Conservation (phyloP, 2,888 invertebrate species). For the Aspidapion aeneum region DNA sequence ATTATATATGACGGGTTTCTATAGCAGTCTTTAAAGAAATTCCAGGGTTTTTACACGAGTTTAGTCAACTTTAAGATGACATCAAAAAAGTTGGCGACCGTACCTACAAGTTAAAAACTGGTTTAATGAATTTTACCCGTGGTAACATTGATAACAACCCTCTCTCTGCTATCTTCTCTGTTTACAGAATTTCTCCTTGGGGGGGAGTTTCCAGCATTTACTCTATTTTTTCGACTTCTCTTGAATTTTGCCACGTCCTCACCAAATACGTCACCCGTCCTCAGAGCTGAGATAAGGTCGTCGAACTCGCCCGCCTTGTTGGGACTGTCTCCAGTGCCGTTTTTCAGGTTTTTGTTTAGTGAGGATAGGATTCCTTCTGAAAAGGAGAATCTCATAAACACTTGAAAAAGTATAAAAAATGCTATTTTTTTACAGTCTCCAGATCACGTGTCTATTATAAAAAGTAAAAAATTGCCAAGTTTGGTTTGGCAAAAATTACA, state of each 20-base stretch:
- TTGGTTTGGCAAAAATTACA: no score
- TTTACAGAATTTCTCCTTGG: conserved; percentile 60
- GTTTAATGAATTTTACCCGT: conserved; percentile 24
- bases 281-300: conserved; percentile 88
- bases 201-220: conserved; percentile 58
- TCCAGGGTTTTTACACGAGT: no score
- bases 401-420: no score
- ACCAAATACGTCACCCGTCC: conserved; percentile 94
- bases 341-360: conserved; percentile 66
- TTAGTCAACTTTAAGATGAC: no score
- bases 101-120: no score
- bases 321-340: conserved; percentile 58
- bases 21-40: no score
- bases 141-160: conserved; percentile 46
- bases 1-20: no score
- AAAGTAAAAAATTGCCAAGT: no score
- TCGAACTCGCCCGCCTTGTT: conserved; percentile 83
- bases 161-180: conserved; percentile 66
- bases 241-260: conserved; percentile 94
- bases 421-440: no score
- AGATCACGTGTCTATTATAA: no score
- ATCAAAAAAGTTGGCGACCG: no score
- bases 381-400: no score
- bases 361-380: conserved; percentile 64
- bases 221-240: conserved; percentile 65